Conservation (phyloP, 1,140 invertebrate genomes). For the Magallana ariakensis region DNA sequence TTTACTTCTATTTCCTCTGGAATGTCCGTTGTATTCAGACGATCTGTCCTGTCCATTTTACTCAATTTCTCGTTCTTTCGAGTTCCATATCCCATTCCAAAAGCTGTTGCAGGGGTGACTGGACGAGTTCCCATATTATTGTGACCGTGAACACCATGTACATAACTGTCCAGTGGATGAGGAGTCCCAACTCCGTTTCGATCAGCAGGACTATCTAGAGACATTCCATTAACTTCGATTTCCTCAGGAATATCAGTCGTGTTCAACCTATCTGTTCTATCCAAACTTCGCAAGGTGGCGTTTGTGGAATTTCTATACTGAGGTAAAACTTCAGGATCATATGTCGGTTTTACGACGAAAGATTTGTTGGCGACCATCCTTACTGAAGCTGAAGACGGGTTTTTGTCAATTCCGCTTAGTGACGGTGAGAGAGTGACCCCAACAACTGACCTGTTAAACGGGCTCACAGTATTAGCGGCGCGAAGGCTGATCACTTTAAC, state of each 20-base stretch:
- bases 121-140: slow-evolving; percentile 25
- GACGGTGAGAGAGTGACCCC: background rate
- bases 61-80: background rate
- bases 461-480: slow-evolving; percentile 2
- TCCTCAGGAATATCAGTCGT: slow-evolving; percentile 35
- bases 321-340: background rate
- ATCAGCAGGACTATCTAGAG: background rate
- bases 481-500: slow-evolving; percentile 28
- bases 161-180: slow-evolving; percentile 28
- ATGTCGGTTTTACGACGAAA: background rate
- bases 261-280: background rate
- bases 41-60: background rate
- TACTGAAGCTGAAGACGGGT: background rate
- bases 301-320: slow-evolving; percentile 8
- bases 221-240: slow-evolving; percentile 28
- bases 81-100: background rate
- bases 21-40: slow-evolving; percentile 22
- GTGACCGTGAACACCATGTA: background rate
- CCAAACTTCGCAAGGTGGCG: background rate
- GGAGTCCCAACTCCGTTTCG: background rate
- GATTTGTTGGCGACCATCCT: no score
- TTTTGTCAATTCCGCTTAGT: background rate
- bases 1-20: slow-evolving; percentile 42
- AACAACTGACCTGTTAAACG: background rate
- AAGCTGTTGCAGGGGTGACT: background rate